Base-by-base conservation (phyloP, 2,888 invertebrate genomes). In the Pollenia griseotomentosa region DNA sequence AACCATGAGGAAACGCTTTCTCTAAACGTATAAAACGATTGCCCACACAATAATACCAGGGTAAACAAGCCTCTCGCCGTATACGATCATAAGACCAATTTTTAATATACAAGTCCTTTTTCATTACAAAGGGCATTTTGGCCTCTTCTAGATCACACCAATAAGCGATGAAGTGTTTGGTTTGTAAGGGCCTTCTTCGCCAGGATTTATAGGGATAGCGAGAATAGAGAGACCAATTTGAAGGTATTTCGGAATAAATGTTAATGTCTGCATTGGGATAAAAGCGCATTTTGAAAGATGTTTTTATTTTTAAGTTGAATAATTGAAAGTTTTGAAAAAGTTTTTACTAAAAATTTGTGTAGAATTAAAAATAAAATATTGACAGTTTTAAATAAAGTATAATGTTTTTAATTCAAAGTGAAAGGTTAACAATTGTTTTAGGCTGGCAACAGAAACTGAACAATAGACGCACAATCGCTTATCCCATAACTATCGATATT, bases 141-240 rank as follows among this genome's bases (percentile, higher is more conserved):
- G 66, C 33, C 5, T 91, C 92, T 8, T 90, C 88, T 1, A 88
- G 46, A 73, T 92, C 91, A 19, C 90, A 89, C 92, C 92, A 92
- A 70, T 92, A 89, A 14, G 63, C 48, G 78, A 92, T 90, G 4
- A 70, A 71, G 16, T 80, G 83, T 0, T 53, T 16, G 0, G 63
- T 85, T 10, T 85, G 87, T 42, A 87, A 81, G 0, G 87, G 65
- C 14, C 80, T 83, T 40, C 89, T 65, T 75, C 88, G 88, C 92
- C 92, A 92, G 51, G 89, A 89, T 71, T 90, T 89, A 16, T 88
- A 46, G 0, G 88, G 89, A 44, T 88, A 88, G 19, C 85, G 90
- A 7, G 79, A 74, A 77, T 89, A 90, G 40, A 87, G 88, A 10
- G 85, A 88, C 91, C 90, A 90, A 2, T 87, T 81, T 5, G 90